Conservation (phyloP, 1,140 invertebrate genomes). For the Macrobrachium rosenbergii region DNA sequence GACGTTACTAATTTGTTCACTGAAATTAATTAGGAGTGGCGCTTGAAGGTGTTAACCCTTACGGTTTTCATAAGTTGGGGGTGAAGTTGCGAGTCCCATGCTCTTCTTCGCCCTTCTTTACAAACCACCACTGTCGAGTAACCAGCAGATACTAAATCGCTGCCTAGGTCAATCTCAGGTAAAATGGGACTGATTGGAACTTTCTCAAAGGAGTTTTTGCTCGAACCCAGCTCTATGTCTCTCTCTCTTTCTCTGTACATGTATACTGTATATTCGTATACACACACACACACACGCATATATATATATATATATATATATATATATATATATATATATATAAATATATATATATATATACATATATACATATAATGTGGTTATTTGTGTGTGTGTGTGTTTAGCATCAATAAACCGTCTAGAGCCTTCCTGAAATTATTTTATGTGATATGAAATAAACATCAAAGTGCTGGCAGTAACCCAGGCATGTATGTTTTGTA, state of each 20-base stretch:
- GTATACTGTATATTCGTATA: background rate
- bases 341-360: background rate
- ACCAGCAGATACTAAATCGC: too few species aligned
- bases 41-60: background rate
- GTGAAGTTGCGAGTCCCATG: too few species aligned
- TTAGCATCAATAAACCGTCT: background rate
- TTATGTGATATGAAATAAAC: background rate
- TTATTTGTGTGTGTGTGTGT: too few species aligned
- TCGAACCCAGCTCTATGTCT: too few species aligned
- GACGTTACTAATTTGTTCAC: background rate
- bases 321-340: slow-evolving; percentile 8
- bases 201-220: too few species aligned
- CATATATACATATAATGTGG: background rate
- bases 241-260: too few species aligned
- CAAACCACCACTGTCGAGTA: too few species aligned
- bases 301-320: slow-evolving; percentile 17
- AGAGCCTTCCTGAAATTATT: background rate
- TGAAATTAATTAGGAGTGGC: background rate
- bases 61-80: too few species aligned
- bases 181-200: too few species aligned
- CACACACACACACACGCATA: slow-evolving; percentile 6
- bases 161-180: too few species aligned
- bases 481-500: too few species aligned
- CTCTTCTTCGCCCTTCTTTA: too few species aligned
- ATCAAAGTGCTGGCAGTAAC: background rate